A percentile compares a stretch with the other conserved stretches of the same genome.
phyloP scores from a whole-genome alignment of 2,113 vertebrate genomes.

The Amblyopsis rosae region DNA sequence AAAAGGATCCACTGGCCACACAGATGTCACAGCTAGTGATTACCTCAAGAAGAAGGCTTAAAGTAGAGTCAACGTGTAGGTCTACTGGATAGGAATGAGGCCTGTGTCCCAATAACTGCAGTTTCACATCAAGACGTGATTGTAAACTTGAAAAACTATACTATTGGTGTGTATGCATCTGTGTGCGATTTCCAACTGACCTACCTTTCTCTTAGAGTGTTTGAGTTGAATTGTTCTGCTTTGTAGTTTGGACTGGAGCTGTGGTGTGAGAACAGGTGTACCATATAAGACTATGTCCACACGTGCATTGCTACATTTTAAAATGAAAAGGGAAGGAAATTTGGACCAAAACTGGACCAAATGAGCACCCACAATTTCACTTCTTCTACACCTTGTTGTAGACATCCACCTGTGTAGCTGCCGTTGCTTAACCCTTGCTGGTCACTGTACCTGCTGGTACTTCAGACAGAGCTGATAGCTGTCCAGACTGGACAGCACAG shows the following conservation, averaged over 20 bases:
- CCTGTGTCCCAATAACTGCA: constrained; percentile 57
- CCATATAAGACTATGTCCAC: background rate
- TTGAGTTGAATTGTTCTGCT: constrained; percentile 76
- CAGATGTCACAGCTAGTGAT: constrained; percentile 41
- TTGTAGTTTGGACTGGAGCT: constrained; percentile 84
- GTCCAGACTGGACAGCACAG: constrained; percentile 55
- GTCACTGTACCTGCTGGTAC: constrained; percentile 66
- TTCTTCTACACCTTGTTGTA: too few relatives aligned
- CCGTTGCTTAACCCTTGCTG: background rate
- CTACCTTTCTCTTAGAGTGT: constrained; percentile 82
- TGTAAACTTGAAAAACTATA: constrained; percentile 51
- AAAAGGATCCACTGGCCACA: constrained; percentile 7
- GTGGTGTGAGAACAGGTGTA: constrained; percentile 20
- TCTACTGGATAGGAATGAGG: constrained; percentile 38
- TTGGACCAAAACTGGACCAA: background rate
- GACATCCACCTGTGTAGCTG: background rate
- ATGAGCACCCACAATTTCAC: background rate
- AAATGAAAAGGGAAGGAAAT: background rate
- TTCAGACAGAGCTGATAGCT: constrained; percentile 62
- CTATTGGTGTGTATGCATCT: background rate
- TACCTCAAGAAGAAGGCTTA: constrained; percentile 45
- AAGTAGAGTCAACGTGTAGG: constrained; percentile 29
- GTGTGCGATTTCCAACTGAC: constrained; percentile 42
- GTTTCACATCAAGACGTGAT: constrained; percentile 54
- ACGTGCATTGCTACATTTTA: background rate